phyloP scores from a whole-genome alignment of 2,888 invertebrate genomes.

The Schizotus pectinicornis region DNA sequence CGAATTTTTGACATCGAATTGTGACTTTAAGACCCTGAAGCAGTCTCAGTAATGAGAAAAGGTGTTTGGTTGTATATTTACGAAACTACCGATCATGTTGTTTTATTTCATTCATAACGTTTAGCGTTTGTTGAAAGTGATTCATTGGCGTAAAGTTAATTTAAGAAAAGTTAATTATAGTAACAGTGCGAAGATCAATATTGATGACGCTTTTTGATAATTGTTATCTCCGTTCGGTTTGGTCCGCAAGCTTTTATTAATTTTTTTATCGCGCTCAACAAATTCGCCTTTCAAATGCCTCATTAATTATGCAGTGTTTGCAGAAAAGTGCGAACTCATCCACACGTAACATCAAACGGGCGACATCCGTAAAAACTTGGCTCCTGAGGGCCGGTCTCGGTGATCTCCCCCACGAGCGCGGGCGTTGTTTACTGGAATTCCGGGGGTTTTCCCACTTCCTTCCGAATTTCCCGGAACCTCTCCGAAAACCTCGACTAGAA shows the following conservation, averaged over 20 bases:
- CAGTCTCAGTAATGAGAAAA: background rate
- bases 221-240: background rate
- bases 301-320: background rate
- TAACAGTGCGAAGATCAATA: background rate
- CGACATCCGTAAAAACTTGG: background rate
- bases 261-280: background rate
- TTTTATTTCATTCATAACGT: constrained; percentile 5
- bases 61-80: background rate
- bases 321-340: background rate
- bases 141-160: background rate
- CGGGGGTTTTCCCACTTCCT: background rate
- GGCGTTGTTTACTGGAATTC: background rate
- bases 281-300: background rate
- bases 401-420: background rate
- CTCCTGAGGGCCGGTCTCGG: too few relatives aligned
- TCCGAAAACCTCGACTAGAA: background rate
- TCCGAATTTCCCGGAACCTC: background rate
- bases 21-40: background rate
- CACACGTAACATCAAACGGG: background rate
- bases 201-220: background rate
- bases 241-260: background rate
- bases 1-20: too few relatives aligned
- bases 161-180: constrained; percentile 1
- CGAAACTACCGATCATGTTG: background rate
- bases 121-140: background rate